These are phyloP conservation scores for Shargacucullia verbasci DNA, from an alignment of 2,888 invertebrate genomes.

Conservation along the genomic window DNA sequence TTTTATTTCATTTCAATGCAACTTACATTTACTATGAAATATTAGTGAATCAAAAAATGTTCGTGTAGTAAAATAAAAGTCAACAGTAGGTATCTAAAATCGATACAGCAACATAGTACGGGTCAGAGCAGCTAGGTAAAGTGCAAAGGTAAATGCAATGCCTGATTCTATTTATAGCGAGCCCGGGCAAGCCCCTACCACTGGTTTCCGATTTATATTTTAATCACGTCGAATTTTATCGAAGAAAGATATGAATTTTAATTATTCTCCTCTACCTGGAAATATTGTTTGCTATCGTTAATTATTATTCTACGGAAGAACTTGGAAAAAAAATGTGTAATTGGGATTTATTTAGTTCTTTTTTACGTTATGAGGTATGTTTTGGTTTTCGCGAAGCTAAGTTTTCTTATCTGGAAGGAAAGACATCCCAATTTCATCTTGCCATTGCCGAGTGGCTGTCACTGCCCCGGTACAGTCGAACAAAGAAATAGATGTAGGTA, in stretches of 20 bases:
- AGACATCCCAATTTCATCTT: too few species aligned
- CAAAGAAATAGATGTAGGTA: too few species aligned
- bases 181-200: conserved; percentile 61
- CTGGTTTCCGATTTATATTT: conserved; percentile 21
- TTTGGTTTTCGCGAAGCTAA: too few species aligned
- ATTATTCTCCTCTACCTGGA: conserved; percentile 4
- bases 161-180: conserved; percentile 73
- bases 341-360: background rate
- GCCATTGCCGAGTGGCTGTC: too few species aligned
- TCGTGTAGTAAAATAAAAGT: too few species aligned
- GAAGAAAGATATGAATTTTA: background rate
- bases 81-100: conserved; percentile 36
- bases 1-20: too few species aligned
- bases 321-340: background rate
- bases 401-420: too few species aligned
- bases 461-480: too few species aligned
- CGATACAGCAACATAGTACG: conserved; percentile 44
- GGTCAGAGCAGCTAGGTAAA: conserved; percentile 61
- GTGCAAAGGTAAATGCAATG: conserved; percentile 79
- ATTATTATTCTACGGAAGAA: background rate
- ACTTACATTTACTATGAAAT: too few species aligned
- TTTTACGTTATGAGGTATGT: background rate
- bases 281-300: background rate
- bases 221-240: conserved; percentile 10
- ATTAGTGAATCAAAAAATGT: too few species aligned